Evolutionary conservation across 2,888 invertebrate species (phyloP).

Genomic region (Drosophila kambysellisi): DNA sequence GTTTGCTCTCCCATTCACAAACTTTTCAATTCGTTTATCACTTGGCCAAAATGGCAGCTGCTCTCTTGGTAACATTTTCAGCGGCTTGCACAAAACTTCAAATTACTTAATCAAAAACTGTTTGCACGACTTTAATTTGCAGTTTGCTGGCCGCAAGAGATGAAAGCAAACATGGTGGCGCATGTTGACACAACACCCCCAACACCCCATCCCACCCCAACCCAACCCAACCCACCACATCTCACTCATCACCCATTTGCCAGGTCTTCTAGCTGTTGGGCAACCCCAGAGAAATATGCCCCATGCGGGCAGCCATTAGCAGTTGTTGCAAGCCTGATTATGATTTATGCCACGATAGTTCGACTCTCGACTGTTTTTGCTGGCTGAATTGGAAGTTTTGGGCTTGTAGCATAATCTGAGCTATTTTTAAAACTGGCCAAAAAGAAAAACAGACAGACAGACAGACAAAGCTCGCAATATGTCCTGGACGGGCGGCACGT

Average conservation of each 20-base stretch:
- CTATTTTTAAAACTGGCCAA: slow-evolving; percentile 50
- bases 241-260: background rate
- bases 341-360: slow-evolving; percentile 61
- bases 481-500: slow-evolving; percentile 63
- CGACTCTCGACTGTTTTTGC: slow-evolving; percentile 31
- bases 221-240: background rate
- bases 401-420: slow-evolving; percentile 40
- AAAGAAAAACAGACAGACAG: slow-evolving; percentile 9
- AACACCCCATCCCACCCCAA: background rate
- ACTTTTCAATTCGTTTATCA: slow-evolving; percentile 53
- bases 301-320: slow-evolving; percentile 60
- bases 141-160: slow-evolving; percentile 54
- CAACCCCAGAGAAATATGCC: slow-evolving; percentile 20
- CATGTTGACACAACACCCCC: slow-evolving; percentile 45
- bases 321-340: slow-evolving; percentile 59
- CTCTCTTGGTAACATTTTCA: slow-evolving; percentile 33
- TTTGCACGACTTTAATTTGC: slow-evolving; percentile 54
- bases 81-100: slow-evolving; percentile 71
- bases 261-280: background rate
- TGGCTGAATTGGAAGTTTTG: background rate
- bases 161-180: slow-evolving; percentile 61
- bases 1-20: slow-evolving; percentile 67
- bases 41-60: slow-evolving; percentile 19
- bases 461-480: slow-evolving; percentile 35
- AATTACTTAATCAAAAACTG: slow-evolving; percentile 66